Evolutionary conservation across 2,888 invertebrate species (phyloP), one percentile per base, ranked within the genome.

Genomic region (Papilio demoleus): DNA sequence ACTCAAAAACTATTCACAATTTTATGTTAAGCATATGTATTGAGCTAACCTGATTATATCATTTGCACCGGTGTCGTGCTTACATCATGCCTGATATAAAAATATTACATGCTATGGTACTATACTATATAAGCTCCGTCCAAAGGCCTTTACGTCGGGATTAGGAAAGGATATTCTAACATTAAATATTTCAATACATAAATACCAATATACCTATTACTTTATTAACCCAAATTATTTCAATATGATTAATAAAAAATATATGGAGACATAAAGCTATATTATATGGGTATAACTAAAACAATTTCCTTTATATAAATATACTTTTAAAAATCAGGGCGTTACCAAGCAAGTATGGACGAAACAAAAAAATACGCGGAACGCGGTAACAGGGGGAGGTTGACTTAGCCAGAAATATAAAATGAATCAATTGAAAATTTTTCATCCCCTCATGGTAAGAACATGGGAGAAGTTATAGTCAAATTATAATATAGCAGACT

Each of bases 1-100:
- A 88, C 92, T 92, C 92, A 92, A 92, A 92, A 92, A 92, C 92
- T 92, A 92, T 92, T 92, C 92, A 92, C 92, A 91, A 81, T 83
- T 84, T 76, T 73, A 77, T 78, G 78, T 81, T 81, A 82, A 82
- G 82, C 84, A 84, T 84, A 88, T 88, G 86, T 86, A 82, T 63
- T 64, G 45, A 63, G 12, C 58, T 64, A 64, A 36, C 42, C 68
- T 47, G 12, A 12, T 24, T 47, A 47, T 45, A 56, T 56, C n/a
- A n/a, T 81, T 87, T 87, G 87, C 88, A 87, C 87, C 87, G 86
- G 87, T 87, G 84, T 86, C 85, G 79, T 82, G 76, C 71, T 74
- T 72, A 24, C 47, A 69, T 75, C 62, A 71, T 75, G 67, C 70
- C 70, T 65, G 47, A 67, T 63, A 70, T 65, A 60, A 60, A 38